Evolutionary conservation across 2,797 vertebrate genomes (phyloP).

Genomic region (Smutsia gigantea): DNA sequence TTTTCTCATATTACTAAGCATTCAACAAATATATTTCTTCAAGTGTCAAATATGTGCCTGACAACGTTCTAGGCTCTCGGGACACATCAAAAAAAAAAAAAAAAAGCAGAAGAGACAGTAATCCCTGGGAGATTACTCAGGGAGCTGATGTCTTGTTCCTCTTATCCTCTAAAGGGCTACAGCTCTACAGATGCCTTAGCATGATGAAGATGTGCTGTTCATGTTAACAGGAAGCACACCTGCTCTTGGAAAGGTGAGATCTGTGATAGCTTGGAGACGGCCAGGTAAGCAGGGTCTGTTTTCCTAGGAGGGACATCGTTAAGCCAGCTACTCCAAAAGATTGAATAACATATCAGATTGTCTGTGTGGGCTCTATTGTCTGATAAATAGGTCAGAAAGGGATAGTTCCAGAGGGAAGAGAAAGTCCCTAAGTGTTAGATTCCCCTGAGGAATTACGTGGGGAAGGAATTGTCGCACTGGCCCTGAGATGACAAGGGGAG

Average conservation of each 20-base stretch:
- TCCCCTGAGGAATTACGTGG: not conserved
- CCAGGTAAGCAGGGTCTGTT: not conserved
- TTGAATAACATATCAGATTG: not conserved
- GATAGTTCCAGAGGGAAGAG: not conserved
- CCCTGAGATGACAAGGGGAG: not conserved
- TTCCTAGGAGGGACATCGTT: not conserved
- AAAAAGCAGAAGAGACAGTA: not conserved
- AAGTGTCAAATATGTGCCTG: not conserved
- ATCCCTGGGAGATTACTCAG: rapidly evolving
- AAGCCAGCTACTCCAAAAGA: not conserved
- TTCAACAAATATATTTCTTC: not conserved
- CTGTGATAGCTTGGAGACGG: not conserved
- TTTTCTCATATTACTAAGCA: not conserved
- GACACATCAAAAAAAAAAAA: not conserved
- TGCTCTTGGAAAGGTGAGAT: not conserved
- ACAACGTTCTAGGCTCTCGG: not conserved
- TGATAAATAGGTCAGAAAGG: not conserved
- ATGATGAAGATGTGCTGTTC: not conserved
- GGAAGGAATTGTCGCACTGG: no score
- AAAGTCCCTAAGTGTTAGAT: not conserved
- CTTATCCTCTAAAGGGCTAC: not conserved
- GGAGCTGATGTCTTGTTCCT: not conserved
- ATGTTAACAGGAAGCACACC: not conserved
- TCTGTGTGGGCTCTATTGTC: not conserved
- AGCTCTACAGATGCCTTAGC: not conserved